Evolutionary conservation across 2,888 invertebrate genomes (phyloP), one percentile per base, ranked within the genome.

Genomic region (Tipula helvola): DNA sequence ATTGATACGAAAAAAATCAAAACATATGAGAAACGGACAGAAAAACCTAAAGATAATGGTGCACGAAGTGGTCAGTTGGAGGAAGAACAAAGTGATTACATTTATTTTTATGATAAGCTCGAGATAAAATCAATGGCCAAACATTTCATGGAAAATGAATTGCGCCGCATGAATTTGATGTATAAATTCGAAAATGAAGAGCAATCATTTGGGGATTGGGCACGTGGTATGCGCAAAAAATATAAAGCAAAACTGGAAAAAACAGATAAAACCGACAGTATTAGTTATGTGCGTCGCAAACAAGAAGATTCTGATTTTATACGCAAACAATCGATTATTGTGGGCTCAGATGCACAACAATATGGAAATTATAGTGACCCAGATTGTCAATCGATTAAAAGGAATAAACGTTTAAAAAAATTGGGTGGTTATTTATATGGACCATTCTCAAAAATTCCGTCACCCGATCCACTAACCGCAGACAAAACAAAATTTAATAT

Each of bases 391-490:
- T 39, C 36, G 41, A 84, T 84, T 3, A 7, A 10, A 8, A n/a
- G 84, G 13, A 13, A 84, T n/a, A 84, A 41, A 1, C 36, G 41
- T 8, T 13, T 44, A 3, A 85, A 85, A 85, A 39, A 52, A 36
- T 12, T 87, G 12, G 86, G 44, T 10, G 88, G 87, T 1, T 87
- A 87, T 42, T 83, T 88, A 36, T 88, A 87, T 86, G 88, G 88
- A 3, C 83, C 47, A 52, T 87, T 87, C 85, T 39, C 87, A 2
- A 84, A 87, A 86, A 41, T 44, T 13, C 57, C 85, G 41, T 86
- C 86, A 44, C 86, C 86, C 7, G 86, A 86, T 86, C 39, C 83
- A 86, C 71, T 84, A 10, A 84, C 87, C 12, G 18, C 44, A 4
- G 44, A 86, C 7, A 57, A 85, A 39, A 87, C 87, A 47, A 87